These are phyloP conservation scores for Pandemis heparana DNA, from an alignment of 2,888 invertebrate genomes.

Conservation along the genomic window DNA sequence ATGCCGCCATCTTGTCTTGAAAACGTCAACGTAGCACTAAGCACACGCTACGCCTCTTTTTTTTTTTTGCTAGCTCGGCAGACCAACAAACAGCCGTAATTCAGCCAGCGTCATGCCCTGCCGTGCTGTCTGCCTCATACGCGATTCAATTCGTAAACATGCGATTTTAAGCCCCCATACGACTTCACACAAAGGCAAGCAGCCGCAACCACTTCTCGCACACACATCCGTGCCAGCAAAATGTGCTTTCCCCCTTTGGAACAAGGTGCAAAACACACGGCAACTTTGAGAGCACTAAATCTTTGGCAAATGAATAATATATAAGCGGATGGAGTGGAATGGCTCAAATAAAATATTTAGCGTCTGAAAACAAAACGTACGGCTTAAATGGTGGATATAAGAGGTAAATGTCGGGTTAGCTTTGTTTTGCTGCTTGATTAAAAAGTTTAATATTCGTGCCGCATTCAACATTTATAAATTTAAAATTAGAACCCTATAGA, in stretches of 20 bases:
- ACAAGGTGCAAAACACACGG: neutral
- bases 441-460: no score
- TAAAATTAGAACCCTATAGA: no score
- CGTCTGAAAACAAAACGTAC: slow-evolving; percentile 23
- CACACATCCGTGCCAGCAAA: neutral
- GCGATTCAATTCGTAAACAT: neutral
- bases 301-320: slow-evolving; percentile 29
- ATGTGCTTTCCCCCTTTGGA: neutral
- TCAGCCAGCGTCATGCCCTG: neutral
- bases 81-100: neutral
- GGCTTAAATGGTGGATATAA: slow-evolving; percentile 14
- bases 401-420: neutral
- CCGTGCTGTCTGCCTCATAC: neutral
- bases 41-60: no score
- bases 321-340: slow-evolving; percentile 29
- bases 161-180: neutral
- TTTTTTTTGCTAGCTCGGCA: no score
- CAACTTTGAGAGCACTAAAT: neutral
- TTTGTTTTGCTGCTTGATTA: neutral
- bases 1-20: no score
- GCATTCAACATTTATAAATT: no score
- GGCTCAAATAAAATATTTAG: slow-evolving; percentile 30
- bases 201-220: neutral
- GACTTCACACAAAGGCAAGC: neutral
- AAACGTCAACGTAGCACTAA: no score